These are phyloP conservation scores for Ameiurus melas DNA, from an alignment of 2,113 vertebrate species.

Conservation along the genomic window DNA sequence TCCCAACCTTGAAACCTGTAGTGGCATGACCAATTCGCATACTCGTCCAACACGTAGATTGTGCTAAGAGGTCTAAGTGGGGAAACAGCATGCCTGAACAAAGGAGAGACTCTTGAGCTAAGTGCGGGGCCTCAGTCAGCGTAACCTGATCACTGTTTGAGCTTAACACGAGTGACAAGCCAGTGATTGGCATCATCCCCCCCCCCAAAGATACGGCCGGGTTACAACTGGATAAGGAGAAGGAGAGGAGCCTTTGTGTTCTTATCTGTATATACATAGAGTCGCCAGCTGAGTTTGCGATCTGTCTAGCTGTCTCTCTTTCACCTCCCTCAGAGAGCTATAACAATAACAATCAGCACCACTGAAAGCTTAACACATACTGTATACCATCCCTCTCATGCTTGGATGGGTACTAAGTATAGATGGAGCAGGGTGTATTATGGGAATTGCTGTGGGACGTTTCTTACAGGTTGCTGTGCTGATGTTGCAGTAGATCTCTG, in stretches of 20 bases:
- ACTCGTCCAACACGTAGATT: constrained; percentile 1
- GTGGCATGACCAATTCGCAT: constrained; percentile 35
- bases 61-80: constrained; percentile 33
- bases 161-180: constrained; percentile 45
- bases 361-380: constrained; percentile 39
- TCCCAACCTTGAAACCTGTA: constrained; percentile 13
- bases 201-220: constrained; percentile 35
- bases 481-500: not conserved
- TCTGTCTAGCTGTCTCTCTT: constrained; percentile 56
- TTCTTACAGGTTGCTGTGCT: not conserved
- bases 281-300: constrained; percentile 55
- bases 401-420: constrained; percentile 5
- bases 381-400: constrained; percentile 12
- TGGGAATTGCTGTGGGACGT: constrained; percentile 1
- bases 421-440: not conserved
- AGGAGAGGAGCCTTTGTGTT: constrained; percentile 53
- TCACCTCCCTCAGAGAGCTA: constrained; percentile 40
- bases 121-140: constrained; percentile 47
- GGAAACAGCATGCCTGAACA: constrained; percentile 48
- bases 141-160: constrained; percentile 53
- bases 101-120: constrained; percentile 50
- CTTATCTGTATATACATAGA: constrained; percentile 53
- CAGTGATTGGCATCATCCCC: constrained; percentile 49
- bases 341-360: constrained; percentile 41
- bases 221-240: constrained; percentile 44